Base-by-base conservation (phyloP, 1,140 invertebrate genomes). In the Bombus pascuorum region DNA sequence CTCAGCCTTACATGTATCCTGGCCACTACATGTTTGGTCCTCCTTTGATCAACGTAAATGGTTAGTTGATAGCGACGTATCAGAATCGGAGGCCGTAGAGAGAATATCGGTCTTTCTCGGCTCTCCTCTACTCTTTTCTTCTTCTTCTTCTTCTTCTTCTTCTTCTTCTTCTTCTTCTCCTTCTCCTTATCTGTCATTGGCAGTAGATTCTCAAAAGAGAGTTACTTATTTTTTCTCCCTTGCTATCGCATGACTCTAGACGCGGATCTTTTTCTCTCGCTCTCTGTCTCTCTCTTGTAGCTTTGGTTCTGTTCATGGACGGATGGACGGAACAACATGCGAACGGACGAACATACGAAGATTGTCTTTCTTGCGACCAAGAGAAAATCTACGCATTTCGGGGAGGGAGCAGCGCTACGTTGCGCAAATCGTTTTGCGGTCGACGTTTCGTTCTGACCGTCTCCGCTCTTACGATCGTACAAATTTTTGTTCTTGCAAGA, bases 11-110 rank as follows among this genome's bases (percentile, higher is more conserved):
- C 88, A 87, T 95, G 81, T 95, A 95, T 78, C 95, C 95, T 28
- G 95, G 95, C 37, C 94, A 95, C 83, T 95, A 95, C 88, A 95
- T 95, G 94, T 95, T 95, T 79, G 95, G 95, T 3, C 94, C 95
- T 22, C 91, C 95, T 32, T 87, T 95, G 85, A 91, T 95, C 91
- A 95, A 95, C 90, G 91, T 95, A 73, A 95, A 95, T 87, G 95
- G 95, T 95, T 94, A 87, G 94, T 94, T 92, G 84, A 72, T 89
- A 75, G 39, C n/a, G 70, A 34, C 74, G 42, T 42, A n/a, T 62
- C 12, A 47, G 5, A 47, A 34, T 1, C 22, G 66, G 9, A 34
- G 18, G 9, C 18, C 34, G 65, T 22, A 34, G 8, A 13, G 25
- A 59, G 62, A 59, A 13, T n/a, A 12, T 34, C 65, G 66, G 66